Evolutionary conservation across 1,140 invertebrate species (phyloP).

Genomic region (Leguminivora glycinivorella): DNA sequence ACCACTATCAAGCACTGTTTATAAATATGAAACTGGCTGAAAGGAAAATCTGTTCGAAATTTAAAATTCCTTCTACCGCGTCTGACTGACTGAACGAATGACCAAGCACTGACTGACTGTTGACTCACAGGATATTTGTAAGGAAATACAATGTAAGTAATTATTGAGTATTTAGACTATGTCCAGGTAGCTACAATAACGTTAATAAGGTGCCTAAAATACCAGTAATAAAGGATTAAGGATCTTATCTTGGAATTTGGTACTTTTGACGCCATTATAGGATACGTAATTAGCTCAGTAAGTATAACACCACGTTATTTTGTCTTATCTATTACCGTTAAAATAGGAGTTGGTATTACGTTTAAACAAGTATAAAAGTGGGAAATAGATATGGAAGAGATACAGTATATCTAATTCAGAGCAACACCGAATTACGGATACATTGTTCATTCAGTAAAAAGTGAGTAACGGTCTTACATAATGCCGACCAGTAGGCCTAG

Average conservation of each 20-base stretch:
- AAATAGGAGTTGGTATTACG: background rate
- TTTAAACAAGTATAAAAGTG: background rate
- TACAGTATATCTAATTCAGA: background rate
- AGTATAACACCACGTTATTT: background rate
- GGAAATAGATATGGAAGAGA: no score
- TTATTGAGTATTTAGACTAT: conserved; percentile 4
- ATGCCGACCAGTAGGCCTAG: no score
- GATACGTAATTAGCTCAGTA: background rate
- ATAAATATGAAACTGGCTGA: background rate
- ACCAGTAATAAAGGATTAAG: background rate
- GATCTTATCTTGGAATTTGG: conserved; percentile 5
- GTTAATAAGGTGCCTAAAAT: background rate
- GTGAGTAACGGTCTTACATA: no score
- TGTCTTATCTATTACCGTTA: background rate
- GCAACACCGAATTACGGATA: background rate
- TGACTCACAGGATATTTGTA: conserved; percentile 4
- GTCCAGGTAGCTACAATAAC: background rate
- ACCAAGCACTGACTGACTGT: background rate
- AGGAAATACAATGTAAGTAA: no score
- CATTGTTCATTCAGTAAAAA: no score
- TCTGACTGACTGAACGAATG: background rate
- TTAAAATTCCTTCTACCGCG: background rate
- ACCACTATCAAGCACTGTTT: background rate
- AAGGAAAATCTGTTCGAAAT: background rate
- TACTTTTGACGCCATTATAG: background rate